Conservation (phyloP, 1,140 invertebrate species). For the Halictus rubicundus region DNA sequence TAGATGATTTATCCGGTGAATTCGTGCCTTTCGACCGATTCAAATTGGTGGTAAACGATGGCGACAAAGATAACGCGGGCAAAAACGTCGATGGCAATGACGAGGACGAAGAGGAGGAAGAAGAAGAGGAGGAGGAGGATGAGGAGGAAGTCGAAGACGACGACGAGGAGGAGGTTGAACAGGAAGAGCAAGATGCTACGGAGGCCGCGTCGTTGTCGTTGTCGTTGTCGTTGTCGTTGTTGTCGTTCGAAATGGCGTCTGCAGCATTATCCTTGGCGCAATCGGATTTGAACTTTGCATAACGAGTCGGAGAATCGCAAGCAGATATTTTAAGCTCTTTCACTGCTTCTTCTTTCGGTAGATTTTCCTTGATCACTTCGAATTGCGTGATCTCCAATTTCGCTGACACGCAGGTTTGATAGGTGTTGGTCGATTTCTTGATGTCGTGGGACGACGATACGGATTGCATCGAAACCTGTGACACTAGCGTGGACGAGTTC, state of each 20-base stretch:
- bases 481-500: not conserved
- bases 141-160: slow-evolving; percentile 47
- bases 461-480: slow-evolving; percentile 11
- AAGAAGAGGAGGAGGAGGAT: slow-evolving; percentile 64
- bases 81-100: no score
- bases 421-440: not conserved
- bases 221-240: slow-evolving; percentile 2
- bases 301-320: slow-evolving; percentile 31
- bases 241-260: not conserved
- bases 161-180: slow-evolving; percentile 40
- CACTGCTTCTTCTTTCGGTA: slow-evolving; percentile 71
- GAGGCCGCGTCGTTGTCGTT: slow-evolving; percentile 22
- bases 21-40: slow-evolving; percentile 46
- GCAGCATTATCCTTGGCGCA: not conserved
- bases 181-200: not conserved
- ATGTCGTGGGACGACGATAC: not conserved
- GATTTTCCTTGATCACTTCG: slow-evolving; percentile 77
- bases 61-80: no score
- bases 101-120: slow-evolving; percentile 37
- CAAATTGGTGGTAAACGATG: slow-evolving; percentile 15
- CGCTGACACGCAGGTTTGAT: slow-evolving; percentile 17
- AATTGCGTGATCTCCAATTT: slow-evolving; percentile 76
- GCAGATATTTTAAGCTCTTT: slow-evolving; percentile 73
- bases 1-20: slow-evolving; percentile 17
- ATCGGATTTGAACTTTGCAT: not conserved